Evolutionary conservation across 2,113 vertebrate species (phyloP).

Genomic region (Gopherus flavomarginatus): DNA sequence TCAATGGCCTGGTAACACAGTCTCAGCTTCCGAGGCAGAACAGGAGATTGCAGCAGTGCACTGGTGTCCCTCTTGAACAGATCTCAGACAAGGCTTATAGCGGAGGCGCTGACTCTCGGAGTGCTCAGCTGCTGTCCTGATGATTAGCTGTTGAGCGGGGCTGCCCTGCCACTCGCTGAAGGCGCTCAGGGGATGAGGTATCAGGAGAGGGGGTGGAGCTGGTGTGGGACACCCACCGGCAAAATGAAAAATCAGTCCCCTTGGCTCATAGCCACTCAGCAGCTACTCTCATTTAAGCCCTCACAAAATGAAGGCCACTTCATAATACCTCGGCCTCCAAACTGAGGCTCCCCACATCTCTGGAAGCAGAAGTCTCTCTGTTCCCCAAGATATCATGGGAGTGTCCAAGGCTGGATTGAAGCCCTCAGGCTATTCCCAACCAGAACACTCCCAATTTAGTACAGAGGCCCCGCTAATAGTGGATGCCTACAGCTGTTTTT

Average conservation of each 20-base stretch:
- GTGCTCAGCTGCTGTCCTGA: too few species aligned
- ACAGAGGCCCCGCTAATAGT: too few species aligned
- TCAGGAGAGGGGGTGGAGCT: too few species aligned
- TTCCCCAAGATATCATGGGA: not conserved
- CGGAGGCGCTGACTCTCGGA: too few species aligned
- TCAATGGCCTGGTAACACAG: not conserved
- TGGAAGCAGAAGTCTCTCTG: not conserved
- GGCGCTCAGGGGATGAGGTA: too few species aligned
- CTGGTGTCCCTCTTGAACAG: not conserved
- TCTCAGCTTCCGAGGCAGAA: not conserved
- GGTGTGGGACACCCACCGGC: too few species aligned
- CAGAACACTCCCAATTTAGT: too few species aligned
- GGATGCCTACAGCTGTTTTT: too few species aligned
- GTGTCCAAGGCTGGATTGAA: not conserved
- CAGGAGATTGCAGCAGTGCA: not conserved
- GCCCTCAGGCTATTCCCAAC: too few species aligned
- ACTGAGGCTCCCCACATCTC: not conserved
- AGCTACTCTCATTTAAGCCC: not conserved
- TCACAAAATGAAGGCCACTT: not conserved
- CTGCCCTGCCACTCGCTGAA: too few species aligned
- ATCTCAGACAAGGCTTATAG: not conserved
- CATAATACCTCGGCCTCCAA: not conserved
- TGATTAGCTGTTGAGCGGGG: too few species aligned
- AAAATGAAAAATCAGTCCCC: too few species aligned
- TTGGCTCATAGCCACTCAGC: not conserved